These are phyloP conservation scores for Liparis tanakae DNA, from an alignment of 2,797 vertebrate genomes.

Conservation along the genomic window DNA sequence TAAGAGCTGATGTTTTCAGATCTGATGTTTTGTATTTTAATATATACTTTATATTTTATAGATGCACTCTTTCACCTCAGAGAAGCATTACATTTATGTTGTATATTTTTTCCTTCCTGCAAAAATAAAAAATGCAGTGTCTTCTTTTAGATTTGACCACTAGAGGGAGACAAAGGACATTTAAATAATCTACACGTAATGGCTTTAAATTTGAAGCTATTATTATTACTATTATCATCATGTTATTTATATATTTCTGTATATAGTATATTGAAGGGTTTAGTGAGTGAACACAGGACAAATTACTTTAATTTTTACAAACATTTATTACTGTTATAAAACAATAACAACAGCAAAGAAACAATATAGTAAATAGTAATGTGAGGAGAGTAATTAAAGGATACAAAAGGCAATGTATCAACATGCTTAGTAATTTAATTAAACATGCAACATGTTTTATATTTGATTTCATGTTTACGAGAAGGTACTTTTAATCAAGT, in stretches of 20 bases:
- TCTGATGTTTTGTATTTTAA: no score
- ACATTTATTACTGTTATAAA: slow-evolving; percentile 17
- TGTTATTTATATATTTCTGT: not conserved
- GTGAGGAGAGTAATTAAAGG: not conserved
- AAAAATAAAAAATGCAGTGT: no score
- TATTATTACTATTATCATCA: not conserved
- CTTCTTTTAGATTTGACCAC: not conserved
- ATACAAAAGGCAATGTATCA: not conserved
- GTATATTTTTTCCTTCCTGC: no score
- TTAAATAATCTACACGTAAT: no score
- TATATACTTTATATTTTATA: no score
- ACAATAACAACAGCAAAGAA: not conserved
- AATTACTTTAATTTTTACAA: not conserved
- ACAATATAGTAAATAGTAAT: not conserved
- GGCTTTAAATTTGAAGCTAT: no score
- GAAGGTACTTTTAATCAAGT: not conserved
- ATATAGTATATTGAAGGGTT: not conserved
- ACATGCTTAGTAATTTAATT: not conserved
- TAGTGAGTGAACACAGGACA: not conserved
- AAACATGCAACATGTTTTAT: not conserved
- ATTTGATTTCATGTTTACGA: not conserved
- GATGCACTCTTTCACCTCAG: no score
- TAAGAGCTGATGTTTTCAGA: no score
- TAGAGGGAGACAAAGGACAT: no score
- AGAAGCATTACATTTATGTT: no score